These are phyloP conservation scores for Gymnocephalus cernua DNA, from an alignment of 2,113 vertebrate genomes.

Conservation along the genomic window DNA sequence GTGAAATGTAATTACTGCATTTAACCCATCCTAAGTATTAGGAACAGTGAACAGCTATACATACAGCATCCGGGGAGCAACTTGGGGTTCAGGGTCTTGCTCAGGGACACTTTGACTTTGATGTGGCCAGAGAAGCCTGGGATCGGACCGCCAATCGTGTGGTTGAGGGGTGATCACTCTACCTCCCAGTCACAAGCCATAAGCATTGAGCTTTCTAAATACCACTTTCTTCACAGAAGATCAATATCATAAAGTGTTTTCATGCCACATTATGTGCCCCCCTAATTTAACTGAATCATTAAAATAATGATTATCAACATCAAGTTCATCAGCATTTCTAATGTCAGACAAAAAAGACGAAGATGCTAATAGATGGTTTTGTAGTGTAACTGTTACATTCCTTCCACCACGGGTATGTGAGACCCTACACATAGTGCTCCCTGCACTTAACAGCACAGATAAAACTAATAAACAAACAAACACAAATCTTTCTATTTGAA, in stretches of 20 bases:
- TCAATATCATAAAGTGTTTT: not conserved
- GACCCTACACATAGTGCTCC: not conserved
- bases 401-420: not conserved
- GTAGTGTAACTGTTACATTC: not conserved
- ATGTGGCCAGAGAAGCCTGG: too few relatives aligned
- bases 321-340: not conserved
- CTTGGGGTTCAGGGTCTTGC: too few relatives aligned
- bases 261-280: not conserved
- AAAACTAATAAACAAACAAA: not conserved
- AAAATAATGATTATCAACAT: not conserved
- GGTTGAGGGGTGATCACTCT: too few relatives aligned
- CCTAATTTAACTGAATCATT: not conserved
- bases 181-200: too few relatives aligned
- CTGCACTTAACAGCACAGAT: not conserved
- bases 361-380: not conserved
- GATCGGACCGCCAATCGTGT: too few relatives aligned
- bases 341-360: not conserved
- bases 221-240: not conserved
- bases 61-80: too few relatives aligned
- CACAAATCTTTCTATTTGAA: not conserved
- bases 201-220: not conserved
- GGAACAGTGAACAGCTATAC: too few relatives aligned
- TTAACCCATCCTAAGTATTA: too few relatives aligned
- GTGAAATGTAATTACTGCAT: too few relatives aligned
- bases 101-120: too few relatives aligned